Evolutionary conservation across 2,888 invertebrate species (phyloP), one percentile per base, ranked within the genome.

Genomic region (Drosophila prolongata): DNA sequence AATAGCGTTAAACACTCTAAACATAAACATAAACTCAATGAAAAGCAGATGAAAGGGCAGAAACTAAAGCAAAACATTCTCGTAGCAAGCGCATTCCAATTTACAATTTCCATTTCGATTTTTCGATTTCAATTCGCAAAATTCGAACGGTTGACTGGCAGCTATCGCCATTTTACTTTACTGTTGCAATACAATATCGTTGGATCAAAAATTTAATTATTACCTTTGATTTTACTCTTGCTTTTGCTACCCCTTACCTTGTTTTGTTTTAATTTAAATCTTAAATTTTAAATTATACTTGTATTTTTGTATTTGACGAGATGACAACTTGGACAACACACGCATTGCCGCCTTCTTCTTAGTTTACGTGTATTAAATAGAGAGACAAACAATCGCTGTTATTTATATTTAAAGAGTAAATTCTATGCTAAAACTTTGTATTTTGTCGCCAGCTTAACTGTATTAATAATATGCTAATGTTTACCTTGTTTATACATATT

Each of bases 381-480:
- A 75, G 75, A 67, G 47, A 55, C 54, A 66, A 59, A 70, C 59
- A 60, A 72, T 66, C 67, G 75, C 73, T 73, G 73, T 75, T 73
- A 73, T 75, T 83, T 85, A 85, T 86, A 82, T 83, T 79, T 84
- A 75, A 74, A 82, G 82, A 85, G 88, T 87, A 81, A 81, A 61
- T 60, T 74, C 53, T 67, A 62, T 52, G 66, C 67, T 59, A 76
- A 79, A 62, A 55, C 68, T 65, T 70, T 78, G 74, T 82, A 81
- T 78, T 76, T 79, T 83, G 86, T 83, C 84, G 80, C 80, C 84
- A 87, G 87, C 87, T 76, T 75, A 84, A 89, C 80, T 84, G 84
- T 84, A 84, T 84, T 84, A 84, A 84, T 83, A 66, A 73, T 81
- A 89, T 80, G 87, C 84, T 88, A 84, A 87, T 87, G 80, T 84